A percentile compares a stretch with the other conserved stretches of the same genome.
These are phyloP conservation scores for Psephotus haematonotus DNA, from an alignment of 2,113 vertebrate genomes.

Conservation along the genomic window DNA sequence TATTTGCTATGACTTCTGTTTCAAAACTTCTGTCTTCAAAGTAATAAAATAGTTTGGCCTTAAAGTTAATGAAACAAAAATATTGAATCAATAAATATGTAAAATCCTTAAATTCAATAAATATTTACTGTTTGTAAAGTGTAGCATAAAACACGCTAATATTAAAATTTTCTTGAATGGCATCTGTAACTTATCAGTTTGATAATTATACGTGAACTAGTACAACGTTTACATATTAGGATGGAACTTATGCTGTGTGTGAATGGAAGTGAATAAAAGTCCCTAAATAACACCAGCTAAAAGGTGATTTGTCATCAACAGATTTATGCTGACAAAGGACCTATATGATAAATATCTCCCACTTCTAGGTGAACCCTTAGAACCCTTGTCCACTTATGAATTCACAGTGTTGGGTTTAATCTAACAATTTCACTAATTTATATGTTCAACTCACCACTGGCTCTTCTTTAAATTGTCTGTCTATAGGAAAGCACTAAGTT, in stretches of 20 bases:
- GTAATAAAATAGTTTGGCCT: not conserved
- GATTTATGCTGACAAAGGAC: not conserved
- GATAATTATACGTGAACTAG: not conserved
- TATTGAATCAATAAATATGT: not conserved
- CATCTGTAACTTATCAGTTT: not conserved
- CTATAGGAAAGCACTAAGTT: not conserved
- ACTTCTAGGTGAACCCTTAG: not conserved
- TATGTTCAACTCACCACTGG: not conserved
- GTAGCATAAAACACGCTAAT: not conserved
- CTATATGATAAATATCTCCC: not conserved
- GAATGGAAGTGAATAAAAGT: not conserved
- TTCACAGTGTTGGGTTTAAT: not conserved
- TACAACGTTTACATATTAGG: not conserved
- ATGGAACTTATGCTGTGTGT: not conserved
- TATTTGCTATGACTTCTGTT: not conserved
- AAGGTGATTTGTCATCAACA: not conserved
- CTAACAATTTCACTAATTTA: not conserved
- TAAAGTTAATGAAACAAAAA: not conserved
- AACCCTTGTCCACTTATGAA: not conserved
- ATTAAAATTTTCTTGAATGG: not conserved
- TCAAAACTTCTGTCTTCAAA: not conserved
- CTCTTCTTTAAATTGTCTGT: not conserved
- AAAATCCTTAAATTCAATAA: not conserved
- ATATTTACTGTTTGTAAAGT: not conserved
- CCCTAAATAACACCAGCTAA: not conserved